Conservation (phyloP, 1,140 invertebrate genomes). For the Rhopalosiphum padi region DNA sequence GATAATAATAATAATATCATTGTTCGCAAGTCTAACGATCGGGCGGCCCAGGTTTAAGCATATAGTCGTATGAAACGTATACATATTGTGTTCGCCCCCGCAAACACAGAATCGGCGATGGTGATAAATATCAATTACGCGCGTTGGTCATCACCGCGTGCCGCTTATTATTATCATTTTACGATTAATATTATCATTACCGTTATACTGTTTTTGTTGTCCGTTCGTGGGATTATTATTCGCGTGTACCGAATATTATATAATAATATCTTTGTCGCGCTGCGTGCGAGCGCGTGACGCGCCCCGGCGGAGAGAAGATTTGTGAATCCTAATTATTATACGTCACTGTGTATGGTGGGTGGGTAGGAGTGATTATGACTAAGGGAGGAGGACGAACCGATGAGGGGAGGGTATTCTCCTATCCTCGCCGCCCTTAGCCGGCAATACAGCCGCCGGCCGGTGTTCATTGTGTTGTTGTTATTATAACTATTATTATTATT, state of each 20-base stretch:
- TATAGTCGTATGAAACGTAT: neutral
- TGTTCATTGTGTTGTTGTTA: conserved; percentile 10
- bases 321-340: conserved; percentile 28
- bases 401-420: neutral
- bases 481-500: neutral
- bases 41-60: neutral
- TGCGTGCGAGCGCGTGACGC: neutral
- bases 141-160: neutral
- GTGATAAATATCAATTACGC: conserved; percentile 37
- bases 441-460: neutral
- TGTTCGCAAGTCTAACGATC: neutral
- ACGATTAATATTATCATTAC: neutral
- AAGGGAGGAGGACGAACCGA: neutral
- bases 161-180: neutral
- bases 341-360: neutral
- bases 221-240: neutral
- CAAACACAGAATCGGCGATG: neutral
- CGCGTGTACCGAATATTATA: neutral
- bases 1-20: neutral
- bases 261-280: neutral
- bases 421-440: neutral
- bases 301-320: neutral
- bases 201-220: neutral
- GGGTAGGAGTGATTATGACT: neutral
- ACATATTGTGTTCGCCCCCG: neutral